These are phyloP conservation scores for Drosophila mimica DNA, from an alignment of 2,888 invertebrate genomes.

Conservation along the genomic window DNA sequence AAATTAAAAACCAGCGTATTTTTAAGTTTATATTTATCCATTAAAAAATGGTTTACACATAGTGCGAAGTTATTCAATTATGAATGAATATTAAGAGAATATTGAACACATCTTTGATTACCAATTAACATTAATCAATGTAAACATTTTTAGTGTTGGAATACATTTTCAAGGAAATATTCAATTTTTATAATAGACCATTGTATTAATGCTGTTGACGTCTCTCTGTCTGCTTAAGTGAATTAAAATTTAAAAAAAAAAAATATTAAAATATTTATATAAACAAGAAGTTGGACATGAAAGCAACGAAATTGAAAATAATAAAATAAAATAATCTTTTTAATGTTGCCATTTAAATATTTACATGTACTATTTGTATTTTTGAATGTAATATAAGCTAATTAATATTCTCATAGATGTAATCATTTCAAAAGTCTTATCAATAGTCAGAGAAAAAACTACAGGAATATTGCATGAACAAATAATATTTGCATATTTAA, in stretches of 20 bases:
- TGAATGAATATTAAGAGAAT: slow-evolving; percentile 3
- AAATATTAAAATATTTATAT: neutral
- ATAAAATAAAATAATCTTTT: slow-evolving; percentile 21
- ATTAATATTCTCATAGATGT: slow-evolving; percentile 45
- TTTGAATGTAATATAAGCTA: slow-evolving; percentile 55
- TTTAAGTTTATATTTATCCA: slow-evolving; percentile 34
- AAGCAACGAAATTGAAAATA: neutral
- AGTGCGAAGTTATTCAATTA: slow-evolving; percentile 23
- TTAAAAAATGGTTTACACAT: slow-evolving; percentile 24
- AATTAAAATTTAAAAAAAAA: slow-evolving; percentile 3
- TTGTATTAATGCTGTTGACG: slow-evolving; percentile 1
- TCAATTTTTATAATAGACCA: slow-evolving; percentile 9
- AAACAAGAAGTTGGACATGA: neutral
- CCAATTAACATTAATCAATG: slow-evolving; percentile 11
- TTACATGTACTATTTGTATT: slow-evolving; percentile 59
- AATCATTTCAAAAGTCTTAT: slow-evolving; percentile 35
- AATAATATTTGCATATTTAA: slow-evolving; percentile 32
- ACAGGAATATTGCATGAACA: slow-evolving; percentile 44
- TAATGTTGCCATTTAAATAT: slow-evolving; percentile 44
- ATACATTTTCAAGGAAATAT: slow-evolving; percentile 1
- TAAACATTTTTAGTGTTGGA: slow-evolving; percentile 6
- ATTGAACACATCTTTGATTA: slow-evolving; percentile 1
- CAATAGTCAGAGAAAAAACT: slow-evolving; percentile 26
- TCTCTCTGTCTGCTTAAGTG: slow-evolving; percentile 3
- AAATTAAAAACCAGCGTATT: slow-evolving; percentile 13